A percentile compares a stretch with the other conserved stretches of the same genome.
Evolutionary conservation across 2,888 invertebrate species (phyloP).

Genomic region (Eupeodes luniger): DNA sequence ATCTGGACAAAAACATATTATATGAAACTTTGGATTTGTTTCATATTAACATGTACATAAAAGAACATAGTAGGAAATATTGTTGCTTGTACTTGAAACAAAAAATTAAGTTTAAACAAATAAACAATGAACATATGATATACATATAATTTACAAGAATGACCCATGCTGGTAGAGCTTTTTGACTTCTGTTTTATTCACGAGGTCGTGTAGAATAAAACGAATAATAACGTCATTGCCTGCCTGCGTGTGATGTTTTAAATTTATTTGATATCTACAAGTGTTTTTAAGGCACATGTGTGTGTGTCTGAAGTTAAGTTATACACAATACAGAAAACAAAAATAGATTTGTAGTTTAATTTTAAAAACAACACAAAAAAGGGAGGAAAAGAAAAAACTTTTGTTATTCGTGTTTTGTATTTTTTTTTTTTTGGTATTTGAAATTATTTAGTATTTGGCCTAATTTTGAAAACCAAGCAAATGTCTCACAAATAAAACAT

Average conservation of each 20-base stretch:
- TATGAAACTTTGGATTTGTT: background rate
- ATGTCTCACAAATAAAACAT: slow-evolving; percentile 34
- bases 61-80: background rate
- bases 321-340: slow-evolving; percentile 17
- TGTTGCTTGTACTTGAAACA: slow-evolving; percentile 10
- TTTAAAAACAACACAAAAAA: slow-evolving; percentile 30
- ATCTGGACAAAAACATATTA: slow-evolving; percentile 8
- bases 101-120: slow-evolving; percentile 29
- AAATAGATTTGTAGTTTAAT: slow-evolving; percentile 40
- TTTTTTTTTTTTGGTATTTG: slow-evolving; percentile 29
- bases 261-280: slow-evolving; percentile 64
- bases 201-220: slow-evolving; percentile 35
- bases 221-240: slow-evolving; percentile 52
- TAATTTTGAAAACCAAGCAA: slow-evolving; percentile 49
- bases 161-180: slow-evolving; percentile 49
- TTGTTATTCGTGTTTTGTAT: slow-evolving; percentile 13
- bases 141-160: background rate
- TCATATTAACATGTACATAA: background rate
- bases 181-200: background rate
- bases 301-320: background rate
- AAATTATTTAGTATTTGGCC: slow-evolving; percentile 51
- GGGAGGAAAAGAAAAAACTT: slow-evolving; percentile 30
- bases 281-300: slow-evolving; percentile 56
- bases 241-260: slow-evolving; percentile 66
- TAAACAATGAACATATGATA: slow-evolving; percentile 51